A percentile compares a stretch with the other conserved stretches of the same genome.
These are phyloP conservation scores for Sinohyriopsis cumingii DNA, from an alignment of 2,888 invertebrate species.

Conservation along the genomic window DNA sequence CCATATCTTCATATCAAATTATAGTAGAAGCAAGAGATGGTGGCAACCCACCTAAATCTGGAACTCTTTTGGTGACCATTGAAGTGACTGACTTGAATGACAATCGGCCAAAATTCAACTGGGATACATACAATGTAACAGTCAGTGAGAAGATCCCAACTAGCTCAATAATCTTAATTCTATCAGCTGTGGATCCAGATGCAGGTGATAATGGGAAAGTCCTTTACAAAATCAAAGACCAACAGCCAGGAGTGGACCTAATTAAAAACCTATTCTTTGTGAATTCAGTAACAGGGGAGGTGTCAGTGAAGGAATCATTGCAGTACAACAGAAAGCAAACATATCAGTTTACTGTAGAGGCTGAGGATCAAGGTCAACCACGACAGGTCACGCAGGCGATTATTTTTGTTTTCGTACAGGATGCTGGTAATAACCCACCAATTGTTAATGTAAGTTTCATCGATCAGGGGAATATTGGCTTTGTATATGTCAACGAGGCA, in stretches of 20 bases:
- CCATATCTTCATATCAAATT: slow-evolving; percentile 26
- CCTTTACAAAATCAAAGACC: slow-evolving; percentile 25
- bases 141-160: slow-evolving; percentile 25
- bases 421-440: slow-evolving; percentile 23
- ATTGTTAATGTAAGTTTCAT: slow-evolving; percentile 17
- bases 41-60: slow-evolving; percentile 24
- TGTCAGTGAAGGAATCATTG: slow-evolving; percentile 19
- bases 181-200: slow-evolving; percentile 87
- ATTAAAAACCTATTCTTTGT: slow-evolving; percentile 22
- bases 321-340: slow-evolving; percentile 15
- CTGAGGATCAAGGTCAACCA: slow-evolving; percentile 43
- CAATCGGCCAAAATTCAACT: slow-evolving; percentile 28
- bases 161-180: slow-evolving; percentile 58
- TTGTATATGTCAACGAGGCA: slow-evolving; percentile 38
- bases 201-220: slow-evolving; percentile 81
- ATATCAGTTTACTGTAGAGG: slow-evolving; percentile 36
- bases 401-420: slow-evolving; percentile 19
- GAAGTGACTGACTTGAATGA: slow-evolving; percentile 37
- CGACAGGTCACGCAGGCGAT: slow-evolving; percentile 39
- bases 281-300: slow-evolving; percentile 22
- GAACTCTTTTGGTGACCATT: slow-evolving; percentile 23
- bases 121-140: slow-evolving; percentile 23
- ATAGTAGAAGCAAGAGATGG: slow-evolving; percentile 35
- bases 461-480: slow-evolving; percentile 12
- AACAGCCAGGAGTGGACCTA: slow-evolving; percentile 17